Base-by-base conservation (phyloP, 2,113 vertebrate genomes). In the Chaetops frenatus region DNA sequence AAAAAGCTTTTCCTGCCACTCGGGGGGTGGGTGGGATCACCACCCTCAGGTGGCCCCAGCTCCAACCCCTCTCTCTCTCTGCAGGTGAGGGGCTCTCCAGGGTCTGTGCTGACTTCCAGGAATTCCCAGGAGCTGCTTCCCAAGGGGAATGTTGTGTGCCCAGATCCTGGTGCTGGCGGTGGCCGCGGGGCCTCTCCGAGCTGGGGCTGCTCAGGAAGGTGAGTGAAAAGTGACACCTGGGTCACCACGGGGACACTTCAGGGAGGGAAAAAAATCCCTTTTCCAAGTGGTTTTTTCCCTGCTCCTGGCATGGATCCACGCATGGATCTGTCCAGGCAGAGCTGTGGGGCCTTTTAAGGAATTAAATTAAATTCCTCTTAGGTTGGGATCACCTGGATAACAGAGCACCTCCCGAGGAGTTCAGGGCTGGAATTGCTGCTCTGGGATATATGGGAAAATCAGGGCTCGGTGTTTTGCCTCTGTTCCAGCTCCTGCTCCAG, bases 161-260 rank as follows among this genome's bases (percentile, higher is more conserved):
- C 70, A 18, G 33, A 40, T 97, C 69, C 72, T 98, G 1, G 36
- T 45, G 33, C 67, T 98, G 48, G 88, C 8, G 2, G 69, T 44
- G 42, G 62, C 92, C 57, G 9, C 40, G 60, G 57, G 44, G 27
- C 82, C 61, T 0, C 47, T 76, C 29, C 20, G 18, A 91, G 81
- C 67, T 1, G 3, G 70, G 77, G 84, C 78, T 3, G 7, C 8
- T 10, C 94, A 36, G 12, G 94, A 96, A 85, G 95, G 96, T 97
- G 79, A 5, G 93, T 57, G 47, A 16, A 11, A 45, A 45, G 13
- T 2, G 50, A 25, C 60, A 23, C 31, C 19, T 11, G 64, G 44
- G 54, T 7, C 45, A 11, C n/a, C 11, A 3, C 9, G 7, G 70
- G 38, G 66, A 27, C 8, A 24, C 13, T 29, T 4, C 1, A 12